Evolutionary conservation across 2,113 vertebrate species (phyloP).

Genomic region (Gallinago media): DNA sequence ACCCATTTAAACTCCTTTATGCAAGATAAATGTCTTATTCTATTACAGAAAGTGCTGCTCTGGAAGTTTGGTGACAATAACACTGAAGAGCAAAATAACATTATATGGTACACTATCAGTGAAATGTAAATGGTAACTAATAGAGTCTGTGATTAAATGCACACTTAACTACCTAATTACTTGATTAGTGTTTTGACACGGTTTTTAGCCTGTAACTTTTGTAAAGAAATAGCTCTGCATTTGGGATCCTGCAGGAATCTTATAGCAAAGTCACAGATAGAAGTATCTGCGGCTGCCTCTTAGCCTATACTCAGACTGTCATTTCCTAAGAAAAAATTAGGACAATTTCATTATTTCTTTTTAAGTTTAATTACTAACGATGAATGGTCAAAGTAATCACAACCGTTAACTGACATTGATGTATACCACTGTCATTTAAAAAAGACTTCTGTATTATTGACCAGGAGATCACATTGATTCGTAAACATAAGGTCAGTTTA

Average conservation of each 20-base stretch:
- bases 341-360: conserved; percentile 29
- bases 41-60: not conserved
- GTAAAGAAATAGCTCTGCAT: not conserved
- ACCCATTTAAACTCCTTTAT: conserved; percentile 8
- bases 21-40: not conserved
- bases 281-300: not conserved
- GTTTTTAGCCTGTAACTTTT: not conserved
- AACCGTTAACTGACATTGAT: conserved; percentile 13
- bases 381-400: not conserved
- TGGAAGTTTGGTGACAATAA: not conserved
- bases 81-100: not conserved
- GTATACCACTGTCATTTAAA: conserved; percentile 14
- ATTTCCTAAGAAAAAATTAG: conserved; percentile 2
- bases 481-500: conserved; percentile 25
- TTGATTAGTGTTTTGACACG: not conserved
- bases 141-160: not conserved
- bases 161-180: not conserved
- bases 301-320: not conserved
- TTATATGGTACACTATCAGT: not conserved
- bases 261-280: not conserved
- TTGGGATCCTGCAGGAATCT: not conserved
- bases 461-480: not conserved
- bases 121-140: not conserved
- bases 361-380: conserved; percentile 24
- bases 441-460: conserved; percentile 15